Conservation (phyloP, 2,888 invertebrate species). For the Smittia sp. region DNA sequence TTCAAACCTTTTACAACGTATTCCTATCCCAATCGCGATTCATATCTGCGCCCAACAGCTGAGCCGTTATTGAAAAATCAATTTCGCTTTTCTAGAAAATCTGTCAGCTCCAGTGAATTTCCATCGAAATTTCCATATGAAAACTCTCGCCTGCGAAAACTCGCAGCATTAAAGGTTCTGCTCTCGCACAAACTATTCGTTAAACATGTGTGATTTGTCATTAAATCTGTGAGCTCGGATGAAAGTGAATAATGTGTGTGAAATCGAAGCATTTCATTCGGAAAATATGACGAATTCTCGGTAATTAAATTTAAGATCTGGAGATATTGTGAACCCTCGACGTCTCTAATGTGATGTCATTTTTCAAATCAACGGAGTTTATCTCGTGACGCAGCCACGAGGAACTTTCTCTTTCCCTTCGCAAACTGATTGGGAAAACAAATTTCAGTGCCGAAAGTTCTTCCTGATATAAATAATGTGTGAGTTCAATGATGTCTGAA, state of each 20-base stretch:
- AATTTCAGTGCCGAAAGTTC: conserved; percentile 10
- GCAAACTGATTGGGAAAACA: not conserved
- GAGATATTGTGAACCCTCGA: conserved; percentile 8
- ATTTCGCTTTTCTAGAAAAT: too few species aligned
- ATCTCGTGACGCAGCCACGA: too few species aligned
- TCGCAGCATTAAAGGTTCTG: too few species aligned
- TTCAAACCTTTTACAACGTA: too few species aligned
- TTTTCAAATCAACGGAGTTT: not conserved
- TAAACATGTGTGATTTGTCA: conserved; percentile 36
- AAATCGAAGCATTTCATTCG: conserved; percentile 36
- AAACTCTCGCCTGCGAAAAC: too few species aligned
- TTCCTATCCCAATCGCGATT: too few species aligned
- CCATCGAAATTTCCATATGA: too few species aligned
- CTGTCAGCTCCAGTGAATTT: too few species aligned
- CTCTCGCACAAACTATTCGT: not conserved
- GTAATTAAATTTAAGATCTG: conserved; percentile 39
- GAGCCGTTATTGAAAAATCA: too few species aligned
- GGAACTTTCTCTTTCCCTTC: not conserved
- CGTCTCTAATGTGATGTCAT: conserved; percentile 7
- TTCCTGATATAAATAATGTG: conserved; percentile 14
- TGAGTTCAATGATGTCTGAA: conserved; percentile 11
- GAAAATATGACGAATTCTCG: conserved; percentile 36
- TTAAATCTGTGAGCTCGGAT: not conserved
- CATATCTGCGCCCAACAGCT: too few species aligned
- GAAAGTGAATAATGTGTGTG: conserved; percentile 23